These are phyloP conservation scores for Stegophylla sp. DNA, from an alignment of 2,888 invertebrate species.

Conservation along the genomic window DNA sequence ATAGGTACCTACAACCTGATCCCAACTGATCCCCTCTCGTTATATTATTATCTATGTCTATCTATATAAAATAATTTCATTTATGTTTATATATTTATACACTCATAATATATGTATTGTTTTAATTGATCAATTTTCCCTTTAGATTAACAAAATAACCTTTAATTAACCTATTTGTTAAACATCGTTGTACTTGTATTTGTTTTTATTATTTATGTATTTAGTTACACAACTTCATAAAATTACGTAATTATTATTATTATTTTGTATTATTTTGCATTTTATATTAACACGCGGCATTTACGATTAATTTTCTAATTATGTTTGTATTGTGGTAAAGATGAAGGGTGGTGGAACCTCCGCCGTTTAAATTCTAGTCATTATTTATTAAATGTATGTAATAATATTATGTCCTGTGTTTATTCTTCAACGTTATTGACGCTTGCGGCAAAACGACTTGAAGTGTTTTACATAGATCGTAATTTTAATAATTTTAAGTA, in stretches of 20 bases:
- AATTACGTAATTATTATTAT: conserved; percentile 1
- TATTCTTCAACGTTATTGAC: conserved; percentile 8
- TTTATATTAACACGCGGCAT: conserved; percentile 52
- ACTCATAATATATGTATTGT: conserved; percentile 9
- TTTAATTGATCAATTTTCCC: conserved; percentile 14
- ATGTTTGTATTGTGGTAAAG: conserved; percentile 35
- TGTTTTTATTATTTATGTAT: conserved; percentile 34
- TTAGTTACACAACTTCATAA: background rate
- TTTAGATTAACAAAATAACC: conserved; percentile 44
- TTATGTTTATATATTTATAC: background rate
- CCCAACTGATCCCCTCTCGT: background rate
- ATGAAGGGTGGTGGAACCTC: conserved; percentile 46
- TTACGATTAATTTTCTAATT: conserved; percentile 39
- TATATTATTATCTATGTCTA: background rate
- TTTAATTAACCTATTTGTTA: conserved; percentile 18
- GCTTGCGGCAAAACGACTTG: conserved; percentile 31
- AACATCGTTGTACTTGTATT: conserved; percentile 4
- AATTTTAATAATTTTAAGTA: conserved; percentile 42
- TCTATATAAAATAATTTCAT: background rate
- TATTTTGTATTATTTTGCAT: conserved; percentile 40
- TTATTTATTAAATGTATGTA: conserved; percentile 30
- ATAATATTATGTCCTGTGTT: conserved; percentile 14
- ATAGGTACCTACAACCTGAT: background rate
- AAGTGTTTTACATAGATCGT: conserved; percentile 32
- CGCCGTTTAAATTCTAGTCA: conserved; percentile 50